A percentile compares a stretch with the other conserved stretches of the same genome.
Conservation (phyloP, 2,888 invertebrate species). For the Phaedon cochleariae region DNA sequence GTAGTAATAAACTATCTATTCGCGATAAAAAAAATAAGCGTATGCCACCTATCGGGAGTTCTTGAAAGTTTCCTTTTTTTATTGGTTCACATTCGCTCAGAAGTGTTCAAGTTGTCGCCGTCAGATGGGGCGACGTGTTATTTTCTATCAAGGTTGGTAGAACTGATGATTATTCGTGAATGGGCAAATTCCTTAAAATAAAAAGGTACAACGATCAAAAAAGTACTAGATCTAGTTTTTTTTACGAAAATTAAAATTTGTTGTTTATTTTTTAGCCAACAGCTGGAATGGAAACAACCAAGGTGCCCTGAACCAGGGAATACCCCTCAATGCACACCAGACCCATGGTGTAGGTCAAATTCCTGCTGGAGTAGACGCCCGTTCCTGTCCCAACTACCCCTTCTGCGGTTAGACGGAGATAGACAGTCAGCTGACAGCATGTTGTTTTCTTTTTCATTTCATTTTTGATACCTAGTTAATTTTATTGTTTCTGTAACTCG, state of each 20-base stretch:
- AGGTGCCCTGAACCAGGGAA: constrained; percentile 25
- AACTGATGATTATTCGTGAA: too few species aligned
- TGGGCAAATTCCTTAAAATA: too few species aligned
- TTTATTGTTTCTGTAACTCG: constrained; percentile 4
- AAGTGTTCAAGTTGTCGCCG: too few species aligned
- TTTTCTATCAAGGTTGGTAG: too few species aligned
- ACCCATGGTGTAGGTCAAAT: constrained; percentile 49
- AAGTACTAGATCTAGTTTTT: too few species aligned
- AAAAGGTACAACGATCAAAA: too few species aligned
- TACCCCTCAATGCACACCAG: constrained; percentile 44
- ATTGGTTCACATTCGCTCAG: too few species aligned
- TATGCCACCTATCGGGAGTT: too few species aligned
- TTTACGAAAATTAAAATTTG: neutral
- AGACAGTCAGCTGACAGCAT: constrained; percentile 51
- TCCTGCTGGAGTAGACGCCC: constrained; percentile 61
- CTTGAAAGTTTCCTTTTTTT: too few species aligned
- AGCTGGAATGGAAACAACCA: constrained; percentile 36
- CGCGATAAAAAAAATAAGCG: too few species aligned
- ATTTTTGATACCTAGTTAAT: neutral
- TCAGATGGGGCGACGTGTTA: too few species aligned
- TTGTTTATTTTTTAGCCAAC: constrained; percentile 14
- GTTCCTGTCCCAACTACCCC: constrained; percentile 61
- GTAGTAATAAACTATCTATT: too few species aligned
- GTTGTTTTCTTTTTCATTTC: constrained; percentile 36
- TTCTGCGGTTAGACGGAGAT: constrained; percentile 53